Evolutionary conservation across 1,140 invertebrate species (phyloP), one percentile per base, ranked within the genome.

Genomic region (Lepidostoma basale): DNA sequence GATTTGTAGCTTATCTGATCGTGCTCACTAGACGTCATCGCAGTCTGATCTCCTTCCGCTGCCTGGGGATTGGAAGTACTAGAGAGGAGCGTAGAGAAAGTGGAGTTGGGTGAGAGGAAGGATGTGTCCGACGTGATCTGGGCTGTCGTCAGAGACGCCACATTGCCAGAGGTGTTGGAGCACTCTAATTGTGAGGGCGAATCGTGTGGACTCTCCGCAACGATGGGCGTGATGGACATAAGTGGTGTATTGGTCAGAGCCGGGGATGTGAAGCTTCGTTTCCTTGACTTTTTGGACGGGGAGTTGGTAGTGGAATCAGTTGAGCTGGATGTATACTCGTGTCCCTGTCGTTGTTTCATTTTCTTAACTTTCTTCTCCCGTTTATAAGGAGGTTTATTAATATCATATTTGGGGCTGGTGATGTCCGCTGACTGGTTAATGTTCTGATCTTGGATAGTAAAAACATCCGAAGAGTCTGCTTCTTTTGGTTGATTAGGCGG

Each of bases 161-260:
- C 10, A 18, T 56, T 6, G 60, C 74, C 0, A 71, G 77, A 79
- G 0, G 74, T 72, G 52, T 78, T 78, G 0, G 77, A 79, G 45
- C 75, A 67, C n/a, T 73, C 71, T 28, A 67, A 76, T 58, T 79
- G 76, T 23, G 76, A 82, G 59, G 82, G 80, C 3, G 82, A 83
- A 69, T 82, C 81, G 49, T 81, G 80, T 0, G 82, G 82, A 64
- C 80, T 83, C 25, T 83, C 82, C 1, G 81, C 81, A 1, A 83
- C 80, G 16, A 83, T 79, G 0, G 82, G 81, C 0, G 82, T 83
- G 25, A 83, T 83, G 3, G 82, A 83, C 81, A 83, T 83, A 3
- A 83, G 72, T 0, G 82, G 81, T 4, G 81, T 83, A 49, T 83
- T 83, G 0, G 81, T 83, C 3, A 83, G 71, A 1, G 79, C 77